phyloP scores from a whole-genome alignment of 1,140 invertebrate species.

The Drosophila elegans region DNA sequence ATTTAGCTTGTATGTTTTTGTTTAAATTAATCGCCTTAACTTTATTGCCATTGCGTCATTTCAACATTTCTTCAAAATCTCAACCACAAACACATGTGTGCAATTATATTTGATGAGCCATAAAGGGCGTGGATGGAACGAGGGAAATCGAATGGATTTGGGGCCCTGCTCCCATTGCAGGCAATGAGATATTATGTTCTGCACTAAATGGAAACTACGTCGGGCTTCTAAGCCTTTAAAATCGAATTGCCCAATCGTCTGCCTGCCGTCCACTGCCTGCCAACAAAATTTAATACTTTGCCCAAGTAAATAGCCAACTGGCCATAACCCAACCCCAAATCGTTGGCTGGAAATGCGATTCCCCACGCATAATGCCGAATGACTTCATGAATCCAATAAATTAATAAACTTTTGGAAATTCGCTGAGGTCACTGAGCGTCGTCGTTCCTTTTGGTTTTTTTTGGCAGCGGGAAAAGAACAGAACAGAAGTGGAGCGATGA shows the following conservation, averaged over 20 bases:
- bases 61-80: background rate
- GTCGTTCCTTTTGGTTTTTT: slow-evolving; percentile 22
- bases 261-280: slow-evolving; percentile 16
- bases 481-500: slow-evolving; percentile 9
- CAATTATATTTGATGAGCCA: slow-evolving; percentile 33
- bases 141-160: background rate
- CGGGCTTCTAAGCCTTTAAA: slow-evolving; percentile 60
- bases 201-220: slow-evolving; percentile 41
- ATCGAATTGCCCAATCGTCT: slow-evolving; percentile 68
- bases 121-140: background rate
- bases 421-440: slow-evolving; percentile 76
- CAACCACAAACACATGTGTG: background rate
- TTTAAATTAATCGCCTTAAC: slow-evolving; percentile 37
- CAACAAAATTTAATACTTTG: slow-evolving; percentile 74
- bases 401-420: slow-evolving; percentile 82
- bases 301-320: slow-evolving; percentile 55
- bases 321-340: slow-evolving; percentile 45
- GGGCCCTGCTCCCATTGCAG: background rate
- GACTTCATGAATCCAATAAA: slow-evolving; percentile 82
- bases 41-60: slow-evolving; percentile 11
- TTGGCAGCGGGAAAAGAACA: slow-evolving; percentile 12
- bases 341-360: slow-evolving; percentile 62
- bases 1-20: slow-evolving; percentile 23
- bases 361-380: slow-evolving; percentile 75
- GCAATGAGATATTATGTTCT: slow-evolving; percentile 36